Percentiles rank a stretch among this genome's conserved stretches.
These are phyloP conservation scores for Octodonta nipae DNA, from an alignment of 2,888 invertebrate species.

Conservation along the genomic window DNA sequence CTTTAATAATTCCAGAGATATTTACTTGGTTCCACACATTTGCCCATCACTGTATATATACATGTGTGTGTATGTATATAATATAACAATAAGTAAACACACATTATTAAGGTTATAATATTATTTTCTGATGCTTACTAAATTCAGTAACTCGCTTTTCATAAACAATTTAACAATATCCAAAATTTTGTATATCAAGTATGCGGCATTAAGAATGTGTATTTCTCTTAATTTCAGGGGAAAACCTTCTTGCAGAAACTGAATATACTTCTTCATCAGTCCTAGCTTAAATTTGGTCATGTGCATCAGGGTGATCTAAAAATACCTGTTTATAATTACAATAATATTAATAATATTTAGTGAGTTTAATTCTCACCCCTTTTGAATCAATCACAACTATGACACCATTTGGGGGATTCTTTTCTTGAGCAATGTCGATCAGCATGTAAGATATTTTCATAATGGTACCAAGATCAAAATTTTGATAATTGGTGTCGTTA, in stretches of 20 bases:
- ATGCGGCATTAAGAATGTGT: conserved; percentile 34
- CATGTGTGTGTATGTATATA: no score
- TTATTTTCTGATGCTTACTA: conserved; percentile 16
- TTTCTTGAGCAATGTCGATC: conserved; percentile 20
- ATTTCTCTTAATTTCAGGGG: conserved; percentile 33
- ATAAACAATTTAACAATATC: conserved; percentile 29
- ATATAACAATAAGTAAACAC: no score
- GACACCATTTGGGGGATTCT: conserved; percentile 22
- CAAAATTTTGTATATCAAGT: conserved; percentile 31
- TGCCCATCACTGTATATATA: no score
- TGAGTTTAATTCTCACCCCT: conserved; percentile 19
- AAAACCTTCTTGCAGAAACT: conserved; percentile 30
- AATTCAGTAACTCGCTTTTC: conserved; percentile 20
- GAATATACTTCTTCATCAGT: conserved; percentile 19
- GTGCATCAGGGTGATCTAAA: conserved; percentile 25
- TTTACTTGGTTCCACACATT: no score
- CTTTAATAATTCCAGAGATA: no score
- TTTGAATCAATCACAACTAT: conserved; percentile 24
- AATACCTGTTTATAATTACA: conserved; percentile 3
- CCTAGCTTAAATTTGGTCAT: conserved; percentile 21
- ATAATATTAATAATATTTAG: not conserved
- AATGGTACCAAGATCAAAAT: conserved; percentile 20
- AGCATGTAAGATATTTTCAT: conserved; percentile 25
- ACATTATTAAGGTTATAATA: no score
- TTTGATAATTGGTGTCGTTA: conserved; percentile 19